Conservation (phyloP, 2,888 invertebrate genomes). For the Empis stercorea region DNA sequence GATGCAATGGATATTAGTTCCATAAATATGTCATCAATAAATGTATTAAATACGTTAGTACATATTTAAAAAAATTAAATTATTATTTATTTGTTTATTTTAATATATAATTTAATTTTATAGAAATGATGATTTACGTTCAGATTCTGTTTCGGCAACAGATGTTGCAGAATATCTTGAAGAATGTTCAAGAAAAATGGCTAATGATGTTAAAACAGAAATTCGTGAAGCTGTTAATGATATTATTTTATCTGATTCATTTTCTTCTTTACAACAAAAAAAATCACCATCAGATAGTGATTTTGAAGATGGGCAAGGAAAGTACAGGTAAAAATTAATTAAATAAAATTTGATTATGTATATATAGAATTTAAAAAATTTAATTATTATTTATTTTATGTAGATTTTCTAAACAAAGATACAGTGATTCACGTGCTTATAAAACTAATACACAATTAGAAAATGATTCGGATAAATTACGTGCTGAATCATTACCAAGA, state of each 20-base stretch:
- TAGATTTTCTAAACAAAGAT: conserved; percentile 12
- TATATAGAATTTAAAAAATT: neutral
- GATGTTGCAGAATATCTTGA: conserved; percentile 66
- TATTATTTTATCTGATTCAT: conserved; percentile 42
- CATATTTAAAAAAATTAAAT: neutral
- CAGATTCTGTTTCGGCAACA: conserved; percentile 58
- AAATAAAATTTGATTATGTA: neutral
- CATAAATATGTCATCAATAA: conserved; percentile 10
- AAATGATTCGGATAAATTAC: conserved; percentile 7
- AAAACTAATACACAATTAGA: neutral
- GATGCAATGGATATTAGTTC: conserved; percentile 42
- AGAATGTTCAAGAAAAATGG: conserved; percentile 66
- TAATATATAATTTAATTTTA: conserved; percentile 2
- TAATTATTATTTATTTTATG: neutral
- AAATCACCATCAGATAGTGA: conserved; percentile 38
- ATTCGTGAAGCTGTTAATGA: conserved; percentile 60
- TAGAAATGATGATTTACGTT: conserved; percentile 47
- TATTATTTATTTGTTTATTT: neutral
- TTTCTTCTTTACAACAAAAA: conserved; percentile 32
- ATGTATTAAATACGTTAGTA: conserved; percentile 3
- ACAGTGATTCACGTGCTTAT: conserved; percentile 8
- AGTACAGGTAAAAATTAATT: conserved; percentile 10
- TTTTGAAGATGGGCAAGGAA: conserved; percentile 2
- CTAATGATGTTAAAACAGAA: conserved; percentile 65
- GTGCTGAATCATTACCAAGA: conserved; percentile 15